Percentiles rank a stretch among this genome's conserved stretches.
These are phyloP conservation scores for Osmerus eperlanus DNA, from an alignment of 2,113 vertebrate species.

Conservation along the genomic window DNA sequence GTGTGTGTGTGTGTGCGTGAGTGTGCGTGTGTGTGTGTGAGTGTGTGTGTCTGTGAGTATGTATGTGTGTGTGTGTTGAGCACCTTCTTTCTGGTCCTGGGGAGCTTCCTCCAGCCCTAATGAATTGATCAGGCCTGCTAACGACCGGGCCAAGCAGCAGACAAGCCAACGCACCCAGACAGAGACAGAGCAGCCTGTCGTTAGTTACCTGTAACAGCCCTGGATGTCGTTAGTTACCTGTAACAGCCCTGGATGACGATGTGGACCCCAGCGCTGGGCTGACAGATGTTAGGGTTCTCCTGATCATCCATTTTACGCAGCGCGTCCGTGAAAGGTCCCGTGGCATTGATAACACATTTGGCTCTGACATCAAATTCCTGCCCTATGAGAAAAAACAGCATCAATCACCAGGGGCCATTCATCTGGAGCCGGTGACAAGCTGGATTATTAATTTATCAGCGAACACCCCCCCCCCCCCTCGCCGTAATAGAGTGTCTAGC, in stretches of 20 bases:
- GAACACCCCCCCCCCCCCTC: conserved; percentile 66
- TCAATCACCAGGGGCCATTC: conserved; percentile 81
- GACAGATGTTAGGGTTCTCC: conserved; percentile 83
- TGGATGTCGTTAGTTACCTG: conserved; percentile 81
- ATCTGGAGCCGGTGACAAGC: conserved; percentile 75
- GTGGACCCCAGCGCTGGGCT: conserved; percentile 84
- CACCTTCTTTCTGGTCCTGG: conserved; percentile 25
- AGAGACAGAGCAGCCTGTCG: conserved; percentile 61
- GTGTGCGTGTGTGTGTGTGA: too few species aligned
- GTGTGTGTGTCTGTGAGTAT: too few species aligned
- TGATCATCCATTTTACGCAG: conserved; percentile 91
- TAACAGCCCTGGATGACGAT: conserved; percentile 89
- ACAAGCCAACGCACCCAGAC: conserved; percentile 47
- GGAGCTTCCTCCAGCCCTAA: conserved; percentile 54
- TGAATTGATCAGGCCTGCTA: conserved; percentile 61
- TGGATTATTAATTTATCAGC: conserved; percentile 82
- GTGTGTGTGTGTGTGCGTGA: too few species aligned
- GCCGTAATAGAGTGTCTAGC: conserved; percentile 69
- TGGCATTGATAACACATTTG: conserved; percentile 99
- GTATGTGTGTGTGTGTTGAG: conserved; percentile 28
- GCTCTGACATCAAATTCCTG: conserved; percentile 97
- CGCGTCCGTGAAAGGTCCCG: conserved; percentile 89
- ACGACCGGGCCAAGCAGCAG: conserved; percentile 55
- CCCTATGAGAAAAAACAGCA: conserved; percentile 91
- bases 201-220: conserved; percentile 86